phyloP scores from a whole-genome alignment of 2,888 invertebrate species.

The Cyclophora albipunctata region DNA sequence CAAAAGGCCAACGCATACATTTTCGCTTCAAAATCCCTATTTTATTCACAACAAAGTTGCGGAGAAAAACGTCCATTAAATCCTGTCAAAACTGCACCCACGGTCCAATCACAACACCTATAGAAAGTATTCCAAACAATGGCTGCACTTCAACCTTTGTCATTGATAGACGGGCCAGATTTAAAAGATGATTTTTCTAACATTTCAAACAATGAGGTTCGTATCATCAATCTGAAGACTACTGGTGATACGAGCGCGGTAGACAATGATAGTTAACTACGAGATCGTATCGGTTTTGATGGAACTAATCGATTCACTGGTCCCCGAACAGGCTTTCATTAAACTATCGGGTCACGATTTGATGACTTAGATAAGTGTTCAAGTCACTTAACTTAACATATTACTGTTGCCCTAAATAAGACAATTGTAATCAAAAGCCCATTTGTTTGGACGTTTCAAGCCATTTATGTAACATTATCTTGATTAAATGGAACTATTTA shows the following conservation, averaged over 20 bases:
- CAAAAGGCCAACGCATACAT: too few species aligned
- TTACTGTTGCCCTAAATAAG: constrained; percentile 22
- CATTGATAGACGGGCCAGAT: constrained; percentile 38
- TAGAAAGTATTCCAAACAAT: constrained; percentile 12
- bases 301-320: constrained; percentile 61
- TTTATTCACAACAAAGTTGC: too few species aligned
- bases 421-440: neutral
- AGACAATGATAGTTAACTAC: constrained; percentile 61
- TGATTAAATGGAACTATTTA: too few species aligned
- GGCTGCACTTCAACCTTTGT: constrained; percentile 19
- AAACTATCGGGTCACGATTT: constrained; percentile 57
- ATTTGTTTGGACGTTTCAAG: too few species aligned
- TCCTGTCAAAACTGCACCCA: neutral
- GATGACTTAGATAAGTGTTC: constrained; percentile 41
- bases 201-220: constrained; percentile 54
- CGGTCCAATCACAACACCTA: constrained; percentile 1
- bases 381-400: constrained; percentile 35
- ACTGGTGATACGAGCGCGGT: constrained; percentile 36
- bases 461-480: too few species aligned
- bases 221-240: constrained; percentile 65
- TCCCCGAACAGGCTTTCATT: constrained; percentile 52
- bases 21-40: too few species aligned
- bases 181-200: constrained; percentile 59
- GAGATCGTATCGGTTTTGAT: constrained; percentile 55
- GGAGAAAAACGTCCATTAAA: too few species aligned